These are phyloP conservation scores for Pleuronectes platessa DNA, from an alignment of 2,113 vertebrate genomes.

Conservation along the genomic window DNA sequence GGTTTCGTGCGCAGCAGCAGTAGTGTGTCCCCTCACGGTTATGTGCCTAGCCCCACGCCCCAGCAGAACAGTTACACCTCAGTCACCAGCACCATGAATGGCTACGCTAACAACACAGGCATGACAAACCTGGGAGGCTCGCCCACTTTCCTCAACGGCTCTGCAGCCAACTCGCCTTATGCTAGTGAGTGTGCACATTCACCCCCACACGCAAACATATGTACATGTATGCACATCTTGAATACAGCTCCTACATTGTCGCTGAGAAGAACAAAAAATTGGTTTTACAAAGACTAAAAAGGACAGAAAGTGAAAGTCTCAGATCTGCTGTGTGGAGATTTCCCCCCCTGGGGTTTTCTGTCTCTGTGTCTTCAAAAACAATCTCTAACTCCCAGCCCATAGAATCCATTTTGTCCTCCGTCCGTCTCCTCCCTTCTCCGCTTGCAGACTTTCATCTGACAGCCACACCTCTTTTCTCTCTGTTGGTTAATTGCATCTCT, in stretches of 20 bases:
- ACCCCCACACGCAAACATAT: neutral
- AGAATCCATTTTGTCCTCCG: conserved; percentile 44
- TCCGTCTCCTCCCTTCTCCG: conserved; percentile 49
- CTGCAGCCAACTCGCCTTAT: conserved; percentile 98
- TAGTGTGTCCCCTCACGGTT: conserved; percentile 96
- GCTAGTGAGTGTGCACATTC: conserved; percentile 89
- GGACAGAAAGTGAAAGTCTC: conserved; percentile 28
- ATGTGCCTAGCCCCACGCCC: conserved; percentile 96
- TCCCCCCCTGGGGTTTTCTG: conserved; percentile 53
- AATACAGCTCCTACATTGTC: neutral
- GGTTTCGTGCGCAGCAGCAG: conserved; percentile 98
- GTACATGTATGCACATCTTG: neutral
- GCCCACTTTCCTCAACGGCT: conserved; percentile 97
- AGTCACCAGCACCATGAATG: conserved; percentile 97
- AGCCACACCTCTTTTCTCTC: conserved; percentile 60
- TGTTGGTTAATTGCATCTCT: conserved; percentile 65
- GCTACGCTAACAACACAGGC: conserved; percentile 91
- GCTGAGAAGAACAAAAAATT: neutral
- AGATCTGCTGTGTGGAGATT: conserved; percentile 46
- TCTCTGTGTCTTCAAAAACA: conserved; percentile 61
- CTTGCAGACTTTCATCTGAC: conserved; percentile 59
- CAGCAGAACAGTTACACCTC: conserved; percentile 98
- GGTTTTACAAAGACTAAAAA: neutral
- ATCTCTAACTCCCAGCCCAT: conserved; percentile 35
- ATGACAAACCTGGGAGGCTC: conserved; percentile 98